A percentile compares a stretch with the other conserved stretches of the same genome.
These are phyloP conservation scores for Lagodon rhomboides DNA, from an alignment of 2,797 vertebrate genomes.

Conservation along the genomic window DNA sequence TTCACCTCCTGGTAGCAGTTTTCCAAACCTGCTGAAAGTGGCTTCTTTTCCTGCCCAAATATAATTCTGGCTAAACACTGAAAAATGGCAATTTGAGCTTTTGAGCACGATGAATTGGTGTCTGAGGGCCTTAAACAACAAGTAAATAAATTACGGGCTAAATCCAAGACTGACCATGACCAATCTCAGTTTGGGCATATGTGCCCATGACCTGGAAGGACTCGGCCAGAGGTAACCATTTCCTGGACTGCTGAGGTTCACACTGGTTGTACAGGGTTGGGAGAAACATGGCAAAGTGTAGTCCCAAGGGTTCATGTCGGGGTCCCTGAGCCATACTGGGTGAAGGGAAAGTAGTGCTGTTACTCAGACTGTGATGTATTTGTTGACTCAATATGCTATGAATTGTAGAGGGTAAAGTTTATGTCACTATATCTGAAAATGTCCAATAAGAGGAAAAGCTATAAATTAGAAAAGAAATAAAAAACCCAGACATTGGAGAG, in stretches of 20 bases:
- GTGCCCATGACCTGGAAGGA: constrained; percentile 91
- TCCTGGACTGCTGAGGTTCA: constrained; percentile 89
- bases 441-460: no score
- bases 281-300: constrained; percentile 94
- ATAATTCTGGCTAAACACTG: not conserved
- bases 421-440: not conserved
- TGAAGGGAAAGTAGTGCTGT: constrained; percentile 53
- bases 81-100: not conserved
- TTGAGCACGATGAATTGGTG: not conserved
- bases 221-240: constrained; percentile 89
- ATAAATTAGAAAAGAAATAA: no score
- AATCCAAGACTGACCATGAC: constrained; percentile 93
- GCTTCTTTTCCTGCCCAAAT: not conserved
- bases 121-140: constrained; percentile 14
- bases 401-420: not conserved
- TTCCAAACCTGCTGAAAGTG: not conserved
- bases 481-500: no score
- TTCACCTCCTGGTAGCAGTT: not conserved
- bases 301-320: constrained; percentile 81
- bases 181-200: constrained; percentile 97
- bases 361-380: not conserved
- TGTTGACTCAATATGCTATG: not conserved
- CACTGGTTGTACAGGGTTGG: constrained; percentile 90
- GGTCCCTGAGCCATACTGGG: constrained; percentile 64
- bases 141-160: not conserved